Evolutionary conservation across 2,113 vertebrate species (phyloP).

Genomic region (Nesoenas mayeri): DNA sequence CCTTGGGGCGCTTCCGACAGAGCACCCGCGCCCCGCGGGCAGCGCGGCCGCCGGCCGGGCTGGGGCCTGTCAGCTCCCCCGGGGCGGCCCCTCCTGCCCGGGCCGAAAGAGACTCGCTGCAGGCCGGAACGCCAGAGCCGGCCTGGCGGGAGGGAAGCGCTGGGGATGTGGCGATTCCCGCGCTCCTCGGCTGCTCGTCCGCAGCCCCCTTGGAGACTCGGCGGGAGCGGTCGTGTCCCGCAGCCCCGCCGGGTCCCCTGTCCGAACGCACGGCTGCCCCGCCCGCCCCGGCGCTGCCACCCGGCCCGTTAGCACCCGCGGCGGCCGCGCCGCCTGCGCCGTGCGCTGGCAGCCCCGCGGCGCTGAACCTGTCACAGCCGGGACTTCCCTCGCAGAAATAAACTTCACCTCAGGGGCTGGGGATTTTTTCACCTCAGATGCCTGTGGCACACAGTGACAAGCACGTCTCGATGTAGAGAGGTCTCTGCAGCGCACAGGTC

Average conservation of each 20-base stretch:
- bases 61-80: background rate
- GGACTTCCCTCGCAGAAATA: background rate
- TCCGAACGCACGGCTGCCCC: background rate
- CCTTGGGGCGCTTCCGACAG: background rate
- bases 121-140: background rate
- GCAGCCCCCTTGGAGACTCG: background rate
- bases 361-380: background rate
- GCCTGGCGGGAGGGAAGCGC: background rate
- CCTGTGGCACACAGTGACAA: background rate
- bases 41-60: background rate
- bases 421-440: background rate
- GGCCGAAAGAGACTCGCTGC: background rate
- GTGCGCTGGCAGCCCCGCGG: background rate
- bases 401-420: background rate
- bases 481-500: rapidly evolving
- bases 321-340: background rate
- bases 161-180: background rate
- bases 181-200: background rate
- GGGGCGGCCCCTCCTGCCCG: background rate
- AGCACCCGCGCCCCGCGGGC: background rate
- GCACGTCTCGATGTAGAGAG: background rate
- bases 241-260: background rate
- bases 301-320: background rate
- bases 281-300: background rate
- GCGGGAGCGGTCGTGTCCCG: background rate